A percentile compares a stretch with the other conserved stretches of the same genome.
Evolutionary conservation across 2,797 vertebrate genomes (phyloP).

Genomic region (Yasuhikotakia modesta): DNA sequence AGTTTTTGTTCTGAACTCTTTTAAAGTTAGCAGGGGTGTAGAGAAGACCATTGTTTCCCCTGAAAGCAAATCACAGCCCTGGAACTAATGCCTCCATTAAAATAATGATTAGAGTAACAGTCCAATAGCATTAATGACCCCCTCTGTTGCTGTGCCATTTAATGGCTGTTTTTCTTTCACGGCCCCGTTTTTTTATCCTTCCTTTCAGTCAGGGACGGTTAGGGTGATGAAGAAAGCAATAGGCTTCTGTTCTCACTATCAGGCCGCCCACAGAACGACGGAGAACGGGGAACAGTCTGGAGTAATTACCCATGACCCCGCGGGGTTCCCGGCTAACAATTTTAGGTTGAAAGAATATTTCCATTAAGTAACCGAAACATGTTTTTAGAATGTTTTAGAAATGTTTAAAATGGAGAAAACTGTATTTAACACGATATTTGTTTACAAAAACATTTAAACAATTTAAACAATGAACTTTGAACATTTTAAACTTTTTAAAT

Average conservation of each 20-base stretch:
- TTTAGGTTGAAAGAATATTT: background rate
- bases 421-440: no score
- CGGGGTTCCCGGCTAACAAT: background rate
- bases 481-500: no score
- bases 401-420: no score
- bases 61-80: constrained; percentile 70
- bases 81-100: constrained; percentile 81
- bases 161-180: constrained; percentile 44
- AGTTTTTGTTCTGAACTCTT: constrained; percentile 26
- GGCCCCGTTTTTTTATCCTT: constrained; percentile 44
- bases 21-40: constrained; percentile 54
- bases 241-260: constrained; percentile 64
- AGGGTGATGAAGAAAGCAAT: constrained; percentile 51
- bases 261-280: constrained; percentile 3
- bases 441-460: no score
- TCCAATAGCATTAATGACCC: constrained; percentile 56
- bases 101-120: constrained; percentile 81
- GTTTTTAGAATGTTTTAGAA: no score
- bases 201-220: constrained; percentile 65
- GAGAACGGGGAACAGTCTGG: constrained; percentile 4
- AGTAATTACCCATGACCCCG: constrained; percentile 24
- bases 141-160: constrained; percentile 42
- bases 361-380: no score
- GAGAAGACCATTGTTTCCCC: constrained; percentile 59
- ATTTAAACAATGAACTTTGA: no score